phyloP scores from a whole-genome alignment of 2,888 invertebrate genomes.

The Pseudococcus viburni region DNA sequence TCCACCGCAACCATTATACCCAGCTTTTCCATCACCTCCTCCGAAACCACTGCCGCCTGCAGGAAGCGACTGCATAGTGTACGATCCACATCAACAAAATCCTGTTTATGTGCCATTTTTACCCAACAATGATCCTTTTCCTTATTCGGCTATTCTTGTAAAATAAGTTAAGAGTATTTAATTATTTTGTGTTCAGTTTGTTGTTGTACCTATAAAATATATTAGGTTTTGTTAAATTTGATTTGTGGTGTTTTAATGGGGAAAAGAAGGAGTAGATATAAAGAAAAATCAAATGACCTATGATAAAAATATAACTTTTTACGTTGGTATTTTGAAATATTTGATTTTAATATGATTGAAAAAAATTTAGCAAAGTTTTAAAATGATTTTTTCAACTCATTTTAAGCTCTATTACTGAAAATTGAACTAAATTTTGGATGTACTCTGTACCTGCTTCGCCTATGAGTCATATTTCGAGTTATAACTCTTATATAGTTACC shows the following conservation, averaged over 20 bases:
- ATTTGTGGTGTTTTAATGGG: background rate
- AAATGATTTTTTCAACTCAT: too few species aligned
- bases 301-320: too few species aligned
- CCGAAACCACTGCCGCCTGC: background rate
- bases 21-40: background rate
- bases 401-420: too few species aligned
- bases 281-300: too few species aligned
- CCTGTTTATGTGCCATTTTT: constrained; percentile 12
- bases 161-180: background rate
- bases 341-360: too few species aligned
- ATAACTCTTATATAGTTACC: too few species aligned
- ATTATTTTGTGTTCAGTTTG: background rate
- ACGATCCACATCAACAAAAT: background rate
- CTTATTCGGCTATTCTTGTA: background rate
- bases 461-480: too few species aligned
- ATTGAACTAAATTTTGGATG: too few species aligned
- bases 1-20: background rate
- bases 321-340: too few species aligned
- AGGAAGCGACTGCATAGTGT: background rate
- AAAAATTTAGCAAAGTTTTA: too few species aligned
- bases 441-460: too few species aligned
- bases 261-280: too few species aligned
- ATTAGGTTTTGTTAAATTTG: background rate
- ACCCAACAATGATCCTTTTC: background rate
- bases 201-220: constrained; percentile 3